A percentile compares a stretch with the other conserved stretches of the same genome.
Conservation (phyloP, 2,797 vertebrate species). For the Oreochromis grahami region DNA sequence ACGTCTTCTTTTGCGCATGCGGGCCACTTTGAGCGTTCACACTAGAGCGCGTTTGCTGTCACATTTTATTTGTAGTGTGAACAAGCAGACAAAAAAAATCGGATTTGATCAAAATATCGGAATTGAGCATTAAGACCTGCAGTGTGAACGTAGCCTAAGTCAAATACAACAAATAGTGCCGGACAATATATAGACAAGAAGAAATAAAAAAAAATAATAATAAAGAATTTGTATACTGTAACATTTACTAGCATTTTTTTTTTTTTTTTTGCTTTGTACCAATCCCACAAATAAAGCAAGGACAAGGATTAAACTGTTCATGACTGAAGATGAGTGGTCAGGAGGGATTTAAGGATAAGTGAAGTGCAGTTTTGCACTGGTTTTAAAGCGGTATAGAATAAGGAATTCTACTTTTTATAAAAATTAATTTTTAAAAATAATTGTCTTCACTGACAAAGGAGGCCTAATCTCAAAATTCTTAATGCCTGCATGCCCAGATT, state of each 20-base stretch:
- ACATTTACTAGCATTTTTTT: not conserved
- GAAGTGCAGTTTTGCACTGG: not conserved
- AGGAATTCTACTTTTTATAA: not conserved
- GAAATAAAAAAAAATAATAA: not conserved
- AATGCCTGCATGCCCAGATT: not conserved
- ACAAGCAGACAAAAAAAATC: too few relatives aligned
- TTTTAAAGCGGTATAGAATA: not conserved
- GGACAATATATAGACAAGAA: too few relatives aligned
- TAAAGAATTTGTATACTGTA: not conserved
- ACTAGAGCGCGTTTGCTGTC: too few relatives aligned
- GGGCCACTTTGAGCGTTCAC: too few relatives aligned
- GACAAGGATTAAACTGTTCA: not conserved
- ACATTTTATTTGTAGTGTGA: too few relatives aligned
- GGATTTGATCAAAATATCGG: too few relatives aligned
- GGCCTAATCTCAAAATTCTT: not conserved
- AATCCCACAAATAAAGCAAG: not conserved
- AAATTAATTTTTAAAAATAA: fast-evolving
- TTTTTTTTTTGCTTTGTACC: not conserved
- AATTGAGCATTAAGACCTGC: too few relatives aligned
- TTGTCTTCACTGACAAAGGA: fast-evolving
- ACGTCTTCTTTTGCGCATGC: too few relatives aligned
- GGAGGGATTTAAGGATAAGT: not conserved
- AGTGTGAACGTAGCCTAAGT: too few relatives aligned
- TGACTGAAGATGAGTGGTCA: not conserved
- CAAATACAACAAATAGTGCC: too few relatives aligned